Evolutionary conservation across 2,888 invertebrate genomes (phyloP), one percentile per base, ranked within the genome.

Genomic region (Margaritifera margaritifera): DNA sequence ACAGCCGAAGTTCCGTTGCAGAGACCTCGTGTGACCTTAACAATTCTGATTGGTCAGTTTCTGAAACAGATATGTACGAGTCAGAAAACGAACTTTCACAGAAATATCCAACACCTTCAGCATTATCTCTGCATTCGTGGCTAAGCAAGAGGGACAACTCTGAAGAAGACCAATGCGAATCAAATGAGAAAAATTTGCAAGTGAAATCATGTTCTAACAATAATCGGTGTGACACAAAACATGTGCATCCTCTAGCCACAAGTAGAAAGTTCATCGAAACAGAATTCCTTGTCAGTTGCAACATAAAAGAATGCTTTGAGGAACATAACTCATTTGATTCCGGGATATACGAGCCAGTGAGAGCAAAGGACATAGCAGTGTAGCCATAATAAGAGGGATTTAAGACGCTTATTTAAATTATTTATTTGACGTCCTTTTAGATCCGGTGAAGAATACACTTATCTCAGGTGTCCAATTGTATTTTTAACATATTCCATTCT

Each of bases 11-110:
- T n/a, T 78, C 80, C 25, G 58, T 77, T 56, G 74, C 78, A 8
- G 64, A 65, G 24, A 81, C 81, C 64, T 78, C 80, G 62, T 76
- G 80, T 64, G 79, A 79, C 62, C 60, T 79, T 24, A 69, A 69
- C 27, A 74, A 71, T 55, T 78, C 75, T 62, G 80, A 80, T 70
- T 79, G 77, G 75, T 79, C 81, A 54, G 74, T 79, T 53, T 84
- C 84, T n/a, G 84, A 84, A 64, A 81, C 80, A 24, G 80, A 81
- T 56, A 80, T 84, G 79, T 80, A 75, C 66, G 80, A 79, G 6
- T 78, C 80, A 4, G 79, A 80, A 55, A 74, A 72, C 24, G 78
- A 78, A 18, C 66, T 53, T 62, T 58, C 60, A 54, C 66, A 64
- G 31, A 75, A 74, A 68, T 69, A 63, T 72, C 75, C 72, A 68